Evolutionary conservation across 1,140 invertebrate species (phyloP).

Genomic region (Drosophila rhopaloa): DNA sequence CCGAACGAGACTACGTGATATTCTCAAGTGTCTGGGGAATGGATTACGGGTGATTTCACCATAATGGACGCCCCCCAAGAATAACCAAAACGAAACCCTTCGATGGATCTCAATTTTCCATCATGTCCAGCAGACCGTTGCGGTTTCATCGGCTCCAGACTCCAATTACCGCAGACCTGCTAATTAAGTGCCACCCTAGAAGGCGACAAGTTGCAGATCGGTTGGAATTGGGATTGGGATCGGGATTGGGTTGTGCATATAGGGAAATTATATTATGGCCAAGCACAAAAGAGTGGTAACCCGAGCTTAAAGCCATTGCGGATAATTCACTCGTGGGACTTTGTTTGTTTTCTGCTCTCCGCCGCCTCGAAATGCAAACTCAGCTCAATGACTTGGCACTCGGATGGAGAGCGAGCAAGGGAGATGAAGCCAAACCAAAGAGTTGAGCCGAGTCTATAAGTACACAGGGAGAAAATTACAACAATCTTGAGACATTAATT

Average conservation of each 20-base stretch:
- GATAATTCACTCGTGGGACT: constrained; percentile 77
- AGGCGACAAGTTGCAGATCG: constrained; percentile 47
- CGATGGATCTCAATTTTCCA: constrained; percentile 27
- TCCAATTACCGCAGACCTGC: constrained; percentile 51
- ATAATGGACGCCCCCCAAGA: not conserved
- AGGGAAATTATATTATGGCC: constrained; percentile 45
- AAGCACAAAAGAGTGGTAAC: constrained; percentile 54
- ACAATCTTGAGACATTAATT: no score
- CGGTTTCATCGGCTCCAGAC: constrained; percentile 23
- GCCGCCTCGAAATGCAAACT: constrained; percentile 62
- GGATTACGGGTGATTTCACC: constrained; percentile 13
- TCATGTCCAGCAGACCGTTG: constrained; percentile 45
- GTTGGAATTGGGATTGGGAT: not conserved
- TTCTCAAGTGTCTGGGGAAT: constrained; percentile 23
- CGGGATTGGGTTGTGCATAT: constrained; percentile 4
- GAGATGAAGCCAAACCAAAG: constrained; percentile 1
- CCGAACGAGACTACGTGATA: constrained; percentile 38
- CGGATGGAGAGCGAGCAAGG: not conserved
- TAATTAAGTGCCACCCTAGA: constrained; percentile 56
- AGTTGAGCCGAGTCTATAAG: constrained; percentile 11
- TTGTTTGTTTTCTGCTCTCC: constrained; percentile 36
- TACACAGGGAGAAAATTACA: constrained; percentile 8
- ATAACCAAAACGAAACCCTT: constrained; percentile 23
- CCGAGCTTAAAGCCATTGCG: constrained; percentile 56
- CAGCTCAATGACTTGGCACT: constrained; percentile 68